Evolutionary conservation across 1,140 invertebrate species (phyloP), one percentile per base, ranked within the genome.

Genomic region (Saccostrea echinata): DNA sequence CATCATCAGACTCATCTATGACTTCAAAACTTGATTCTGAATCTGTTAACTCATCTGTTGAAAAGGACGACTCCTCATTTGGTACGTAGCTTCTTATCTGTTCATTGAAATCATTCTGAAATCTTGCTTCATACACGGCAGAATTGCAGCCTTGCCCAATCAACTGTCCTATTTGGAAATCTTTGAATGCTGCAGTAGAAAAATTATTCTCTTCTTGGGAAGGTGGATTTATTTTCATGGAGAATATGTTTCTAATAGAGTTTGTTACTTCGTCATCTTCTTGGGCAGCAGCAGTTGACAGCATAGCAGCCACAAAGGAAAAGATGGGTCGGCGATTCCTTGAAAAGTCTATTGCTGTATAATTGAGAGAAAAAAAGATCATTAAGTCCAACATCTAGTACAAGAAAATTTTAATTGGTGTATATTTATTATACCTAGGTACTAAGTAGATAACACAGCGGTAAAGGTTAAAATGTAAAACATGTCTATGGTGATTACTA

Each of bases 121-220:
- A 84, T 52, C 94, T 95, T 64, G 97, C 97, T 35, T 97, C 96
- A 93, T 98, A 97, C 8, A 98, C 97, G 55, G 97, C 97, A 64
- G 97, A 97, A 91, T 97, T 97, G 93, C 97, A 97, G 35, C 97
- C 97, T 95, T 98, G 97, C 12, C 96, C 97, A 89, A 98, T 97
- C 0, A 96, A 94, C 33, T 96, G 95, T 3, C 97, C 97, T 87
- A 98, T 95, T 84, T 96, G 95, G 87, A 98, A 96, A 92, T 97
- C 95, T 33, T 96, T 94, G 27, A 97, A 95, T n/a, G 89, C 16
- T 30, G 68, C 68, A 76, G 64, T 13, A 90, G 13, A 91, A 83
- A 33, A 86, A 35, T 30, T 87, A 86, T 61, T 84, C 82, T 21
- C 27, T 2, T 86, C 51, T 43, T 51, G 6, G 27, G 43, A 83